These are phyloP conservation scores for Dipodomys ordii DNA, from an alignment of 2,113 vertebrate genomes.

Conservation along the genomic window DNA sequence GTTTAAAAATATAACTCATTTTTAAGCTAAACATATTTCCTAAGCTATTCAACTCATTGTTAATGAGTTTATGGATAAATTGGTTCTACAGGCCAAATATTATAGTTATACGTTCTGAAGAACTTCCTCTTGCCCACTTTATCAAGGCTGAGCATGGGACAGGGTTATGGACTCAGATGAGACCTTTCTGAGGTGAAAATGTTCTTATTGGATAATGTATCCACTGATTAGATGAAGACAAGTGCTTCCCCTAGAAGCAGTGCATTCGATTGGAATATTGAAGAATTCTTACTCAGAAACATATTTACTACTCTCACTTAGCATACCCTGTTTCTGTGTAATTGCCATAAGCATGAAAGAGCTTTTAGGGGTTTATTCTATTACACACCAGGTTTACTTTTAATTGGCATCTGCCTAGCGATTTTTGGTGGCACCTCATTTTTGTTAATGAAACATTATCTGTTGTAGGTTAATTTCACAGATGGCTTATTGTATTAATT, in stretches of 20 bases:
- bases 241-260: not conserved
- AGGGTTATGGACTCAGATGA: not conserved
- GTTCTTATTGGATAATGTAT: not conserved
- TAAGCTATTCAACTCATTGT: not conserved
- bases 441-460: constrained; percentile 41
- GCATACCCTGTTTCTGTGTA: not conserved
- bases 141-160: not conserved
- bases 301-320: not conserved
- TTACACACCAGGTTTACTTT: not conserved
- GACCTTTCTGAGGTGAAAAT: not conserved
- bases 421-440: not conserved
- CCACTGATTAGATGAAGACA: not conserved
- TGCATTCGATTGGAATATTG: not conserved
- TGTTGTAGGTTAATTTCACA: not conserved
- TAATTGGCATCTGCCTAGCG: not conserved
- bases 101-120: not conserved
- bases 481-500: constrained; percentile 38
- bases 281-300: constrained; percentile 27
- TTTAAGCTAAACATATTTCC: not conserved
- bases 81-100: not conserved
- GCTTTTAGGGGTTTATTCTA: not conserved
- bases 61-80: not conserved
- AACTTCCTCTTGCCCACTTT: not conserved
- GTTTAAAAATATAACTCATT: not conserved
- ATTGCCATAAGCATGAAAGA: not conserved